Evolutionary conservation across 2,797 vertebrate genomes (phyloP), one percentile per base, ranked within the genome.

Genomic region (Labroides dimidiatus): DNA sequence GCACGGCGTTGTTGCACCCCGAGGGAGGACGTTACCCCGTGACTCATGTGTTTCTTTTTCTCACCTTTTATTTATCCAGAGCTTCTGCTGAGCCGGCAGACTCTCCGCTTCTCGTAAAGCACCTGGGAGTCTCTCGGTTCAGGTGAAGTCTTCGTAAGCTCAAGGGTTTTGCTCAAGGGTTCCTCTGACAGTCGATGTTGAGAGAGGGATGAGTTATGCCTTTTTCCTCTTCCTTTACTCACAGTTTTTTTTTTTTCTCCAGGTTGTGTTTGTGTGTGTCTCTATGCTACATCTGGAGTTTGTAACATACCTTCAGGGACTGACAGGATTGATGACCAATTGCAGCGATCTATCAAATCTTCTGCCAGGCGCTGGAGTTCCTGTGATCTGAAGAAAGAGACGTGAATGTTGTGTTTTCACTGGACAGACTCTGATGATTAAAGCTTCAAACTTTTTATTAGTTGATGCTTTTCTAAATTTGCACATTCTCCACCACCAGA

Each of bases 161-260:
- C n/a, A n/a, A n/a, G n/a, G n/a, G 27, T 76, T 69, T 86, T 62
- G 74, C 78, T 88, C 64, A 74, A 76, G 73, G 74, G 81, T 64
- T 72, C 69, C 39, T 72, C 75, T 81, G 68, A 81, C 78, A 82
- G 69, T 63, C 36, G 4, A 48, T 60, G 79, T 55, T 79, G 75
- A 80, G 56, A 78, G 70, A 71, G 33, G 51, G 24, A 20, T 82
- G 36, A 88, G 63, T 82, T 77, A 77, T 85, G 66, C 45, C 48
- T 17, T 52, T 57, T 53, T 67, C 19, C 19, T 2, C 66, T 76
- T 79, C 64, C 81, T 64, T 47, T 70, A 30, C 1, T 1, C 73
- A 49, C 20, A 64, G 39, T 69, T 33, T 33, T 8, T 81, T 81
- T 85, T 69, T 33, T 33, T 8, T 81, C 81, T 85, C 72, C 78